Conservation (phyloP, 2,888 invertebrate species). For the Limenitis camilla region DNA sequence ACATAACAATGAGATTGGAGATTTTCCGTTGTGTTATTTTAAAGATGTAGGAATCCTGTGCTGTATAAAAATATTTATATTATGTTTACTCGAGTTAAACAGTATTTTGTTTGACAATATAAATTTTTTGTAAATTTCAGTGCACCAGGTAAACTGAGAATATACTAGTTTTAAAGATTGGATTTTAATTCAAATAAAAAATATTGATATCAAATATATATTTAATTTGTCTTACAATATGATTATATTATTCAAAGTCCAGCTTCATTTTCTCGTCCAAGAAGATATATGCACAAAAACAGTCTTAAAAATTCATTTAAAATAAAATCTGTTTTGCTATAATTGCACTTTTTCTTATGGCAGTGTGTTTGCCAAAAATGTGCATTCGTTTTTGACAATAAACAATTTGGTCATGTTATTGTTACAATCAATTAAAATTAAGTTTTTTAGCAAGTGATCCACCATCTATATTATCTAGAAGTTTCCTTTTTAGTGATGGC, state of each 20-base stretch:
- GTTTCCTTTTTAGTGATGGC: constrained; percentile 84
- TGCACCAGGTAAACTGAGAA: constrained; percentile 8
- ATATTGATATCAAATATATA: constrained; percentile 24
- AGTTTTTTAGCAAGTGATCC: constrained; percentile 79
- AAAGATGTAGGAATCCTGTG: too few species aligned
- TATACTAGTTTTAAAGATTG: constrained; percentile 11
- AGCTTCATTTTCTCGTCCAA: constrained; percentile 17
- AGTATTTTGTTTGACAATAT: too few species aligned
- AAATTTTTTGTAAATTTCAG: constrained; percentile 19
- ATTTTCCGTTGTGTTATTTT: too few species aligned
- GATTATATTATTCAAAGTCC: constrained; percentile 18
- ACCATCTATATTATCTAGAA: constrained; percentile 81
- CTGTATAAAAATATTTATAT: too few species aligned
- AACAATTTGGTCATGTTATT: not conserved
- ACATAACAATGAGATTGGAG: too few species aligned
- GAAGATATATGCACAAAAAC: constrained; percentile 12
- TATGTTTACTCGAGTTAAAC: not conserved
- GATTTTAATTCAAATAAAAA: constrained; percentile 2
- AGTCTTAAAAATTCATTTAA: constrained; percentile 12
- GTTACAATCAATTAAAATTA: constrained; percentile 66
- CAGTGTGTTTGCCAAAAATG: not conserved
- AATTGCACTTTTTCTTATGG: constrained; percentile 15
- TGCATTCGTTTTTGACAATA: not conserved
- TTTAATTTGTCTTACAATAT: constrained; percentile 20
- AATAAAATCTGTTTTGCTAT: constrained; percentile 8